A percentile compares a stretch with the other conserved stretches of the same genome.
These are phyloP conservation scores for Phataginus tricuspis DNA, from an alignment of 2,797 vertebrate genomes.

Conservation along the genomic window DNA sequence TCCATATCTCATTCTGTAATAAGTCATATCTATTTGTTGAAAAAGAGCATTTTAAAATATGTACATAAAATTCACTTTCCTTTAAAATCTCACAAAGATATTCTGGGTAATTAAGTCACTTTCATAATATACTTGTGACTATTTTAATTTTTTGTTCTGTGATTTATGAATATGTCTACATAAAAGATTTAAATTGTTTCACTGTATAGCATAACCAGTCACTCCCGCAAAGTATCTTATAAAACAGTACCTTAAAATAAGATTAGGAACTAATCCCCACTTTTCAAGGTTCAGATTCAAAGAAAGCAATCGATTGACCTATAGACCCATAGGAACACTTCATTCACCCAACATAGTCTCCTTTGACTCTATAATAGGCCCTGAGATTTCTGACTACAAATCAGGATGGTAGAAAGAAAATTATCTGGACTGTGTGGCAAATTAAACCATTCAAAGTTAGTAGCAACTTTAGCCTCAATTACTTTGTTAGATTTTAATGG, in stretches of 20 bases:
- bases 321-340: neutral
- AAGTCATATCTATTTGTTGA: neutral
- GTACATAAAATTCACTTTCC: neutral
- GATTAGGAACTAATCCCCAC: neutral
- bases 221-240: neutral
- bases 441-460: conserved; percentile 18
- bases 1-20: neutral
- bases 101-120: conserved; percentile 30
- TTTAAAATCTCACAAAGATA: conserved; percentile 41
- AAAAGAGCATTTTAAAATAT: neutral
- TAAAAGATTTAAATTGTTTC: conserved; percentile 26
- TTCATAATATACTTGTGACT: neutral
- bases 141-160: neutral
- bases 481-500: conserved; percentile 36
- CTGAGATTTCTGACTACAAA: neutral
- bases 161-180: conserved; percentile 35
- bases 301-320: neutral
- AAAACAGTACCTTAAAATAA: conserved; percentile 33
- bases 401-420: neutral
- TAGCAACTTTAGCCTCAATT: neutral
- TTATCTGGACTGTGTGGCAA: neutral
- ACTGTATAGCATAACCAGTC: neutral
- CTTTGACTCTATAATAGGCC: neutral
- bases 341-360: neutral
- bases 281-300: conserved; percentile 39